Evolutionary conservation across 2,888 invertebrate species (phyloP), one percentile per base, ranked within the genome.

Genomic region (Coecobrya sp.): DNA sequence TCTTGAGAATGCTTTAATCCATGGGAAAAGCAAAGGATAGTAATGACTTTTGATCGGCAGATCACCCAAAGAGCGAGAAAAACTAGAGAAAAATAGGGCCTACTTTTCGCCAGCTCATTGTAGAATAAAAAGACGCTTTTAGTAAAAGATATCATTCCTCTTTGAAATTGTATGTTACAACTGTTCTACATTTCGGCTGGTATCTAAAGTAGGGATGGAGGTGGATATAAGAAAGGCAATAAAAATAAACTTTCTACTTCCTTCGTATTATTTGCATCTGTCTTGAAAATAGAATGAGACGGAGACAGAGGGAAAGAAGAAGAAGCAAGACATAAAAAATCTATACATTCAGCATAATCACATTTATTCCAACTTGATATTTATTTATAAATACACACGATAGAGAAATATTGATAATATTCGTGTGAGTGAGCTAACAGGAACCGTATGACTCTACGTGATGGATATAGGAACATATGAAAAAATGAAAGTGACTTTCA

Each of bases 11-110:
- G 73, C 36, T 73, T 73, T 73, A 73, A 73, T 73, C 45, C 73
- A 42, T 62, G 62, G 25, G 22, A 25, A 19, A 11, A 19, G 19
- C 19, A 73, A 73, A 73, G 73, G 49, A 76, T 49, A 76, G 25
- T 45, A 76, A 76, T 76, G 45, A 76, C 76, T 76, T 76, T 76
- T 76, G 76, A 76, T 49, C 76, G 25, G 36, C n/a, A n/a, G n/a
- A n/a, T n/a, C n/a, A n/a, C n/a, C 30, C 25, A 30, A n/a, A 19
- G 68, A 68, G 59, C 68, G 25, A 68, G 25, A 30, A n/a, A n/a
- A 30, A 68, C 5, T 4, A 16, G 1, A n/a, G 30, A 27, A 68
- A 13, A 36, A 30, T 30, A 19, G 30, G 8, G 25, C 36, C 7
- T 36, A 2, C 36, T 36, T 59, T 1, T 19, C 59, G 3, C n/a